Conservation (phyloP, 2,113 vertebrate species). For the Eretmochelys imbricata region DNA sequence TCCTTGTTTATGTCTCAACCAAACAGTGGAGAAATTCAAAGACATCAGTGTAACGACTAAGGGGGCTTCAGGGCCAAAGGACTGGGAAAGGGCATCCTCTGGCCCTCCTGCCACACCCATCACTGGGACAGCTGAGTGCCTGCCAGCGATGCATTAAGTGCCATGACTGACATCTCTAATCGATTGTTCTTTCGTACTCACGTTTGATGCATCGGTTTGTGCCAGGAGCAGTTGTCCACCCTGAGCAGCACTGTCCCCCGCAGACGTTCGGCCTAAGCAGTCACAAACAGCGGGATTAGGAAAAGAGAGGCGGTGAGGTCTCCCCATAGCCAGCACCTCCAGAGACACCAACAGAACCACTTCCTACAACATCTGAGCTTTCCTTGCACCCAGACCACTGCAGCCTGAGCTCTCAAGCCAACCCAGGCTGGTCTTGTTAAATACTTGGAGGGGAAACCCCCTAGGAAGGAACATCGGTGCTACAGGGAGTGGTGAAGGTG, state of each 20-base stretch:
- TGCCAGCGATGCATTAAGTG: not conserved
- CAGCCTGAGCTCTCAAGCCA: constrained; percentile 61
- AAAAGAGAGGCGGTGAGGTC: constrained; percentile 36
- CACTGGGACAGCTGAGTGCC: fast-evolving
- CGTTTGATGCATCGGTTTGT: constrained; percentile 95
- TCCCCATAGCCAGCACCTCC: constrained; percentile 40
- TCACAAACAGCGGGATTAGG: constrained; percentile 59
- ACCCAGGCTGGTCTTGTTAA: constrained; percentile 65
- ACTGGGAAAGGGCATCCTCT: not conserved
- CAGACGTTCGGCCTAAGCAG: constrained; percentile 91
- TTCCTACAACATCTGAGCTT: constrained; percentile 64
- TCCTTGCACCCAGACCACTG: constrained; percentile 65
- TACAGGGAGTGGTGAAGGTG: not conserved
- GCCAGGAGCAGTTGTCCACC: constrained; percentile 90
- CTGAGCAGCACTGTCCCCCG: constrained; percentile 94
- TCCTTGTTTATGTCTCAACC: not conserved
- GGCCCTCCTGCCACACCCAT: not conserved
- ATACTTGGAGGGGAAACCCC: constrained; percentile 43
- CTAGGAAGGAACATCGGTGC: not conserved
- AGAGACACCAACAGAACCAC: constrained; percentile 66
- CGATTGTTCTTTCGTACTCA: constrained; percentile 78
- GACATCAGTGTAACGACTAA: not conserved
- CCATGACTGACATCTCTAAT: not conserved
- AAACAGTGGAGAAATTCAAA: not conserved
- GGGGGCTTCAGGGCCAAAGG: not conserved